Evolutionary conservation across 2,888 invertebrate genomes (phyloP), one percentile per base, ranked within the genome.

Genomic region (Adela reaumurella): DNA sequence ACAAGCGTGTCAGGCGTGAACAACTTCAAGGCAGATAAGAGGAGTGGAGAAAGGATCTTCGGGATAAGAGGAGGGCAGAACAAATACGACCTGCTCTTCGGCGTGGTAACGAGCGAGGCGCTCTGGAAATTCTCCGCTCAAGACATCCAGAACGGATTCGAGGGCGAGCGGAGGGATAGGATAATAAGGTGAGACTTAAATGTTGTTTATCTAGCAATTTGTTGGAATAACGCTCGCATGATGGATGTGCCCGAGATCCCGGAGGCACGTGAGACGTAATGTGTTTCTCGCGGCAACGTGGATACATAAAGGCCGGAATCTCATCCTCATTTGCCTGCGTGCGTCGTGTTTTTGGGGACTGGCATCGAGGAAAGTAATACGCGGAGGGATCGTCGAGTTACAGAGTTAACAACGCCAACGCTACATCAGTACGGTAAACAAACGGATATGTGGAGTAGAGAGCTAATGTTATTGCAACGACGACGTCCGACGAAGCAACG

Each of bases 71-170:
- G 78, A 19, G 83, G 80, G 46, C 81, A 81, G 58, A 85, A 85
- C 63, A 84, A 87, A 58, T 93, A 92, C 74, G 92, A 92, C 71
- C 82, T 97, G 45, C 78, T 97, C 52, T 93, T 96, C 62, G 96
- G 96, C 43, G 94, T 95, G 48, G 94, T 94, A 53, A 92, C 92
- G 49, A 90, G 90, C 62, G 94, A 94, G 65, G 94, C 96, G 17
- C 85, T 96, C 59, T 92, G 93, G 87, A 87, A 91, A 71, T 92
- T 97, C 71, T 88, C 90, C 50, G 90, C 92, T 54, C 87, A 87
- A 59, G 92, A 92, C 65, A 87, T 91, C 61, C 87, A 90, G 67
- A 87, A 88, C 60, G 93, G 93, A 52, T 93, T 94, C 69, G 93
- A 94, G 67, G 91, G 92, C 53, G 93, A 94, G 59, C 82, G 93